These are phyloP conservation scores for Drosophila ananassae DNA, from an alignment of 1,140 invertebrate genomes.

Conservation along the genomic window DNA sequence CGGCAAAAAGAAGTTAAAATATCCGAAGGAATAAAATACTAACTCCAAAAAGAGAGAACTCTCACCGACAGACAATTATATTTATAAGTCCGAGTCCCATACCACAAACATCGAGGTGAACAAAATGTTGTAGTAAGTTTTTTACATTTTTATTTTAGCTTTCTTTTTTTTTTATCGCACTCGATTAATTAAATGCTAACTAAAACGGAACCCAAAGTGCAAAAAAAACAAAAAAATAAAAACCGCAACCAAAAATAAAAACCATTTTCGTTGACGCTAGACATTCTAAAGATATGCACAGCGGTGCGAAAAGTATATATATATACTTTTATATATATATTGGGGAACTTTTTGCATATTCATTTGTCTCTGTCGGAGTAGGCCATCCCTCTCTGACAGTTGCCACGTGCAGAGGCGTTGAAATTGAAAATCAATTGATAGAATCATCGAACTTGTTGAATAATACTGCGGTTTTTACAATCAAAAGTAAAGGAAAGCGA, in stretches of 20 bases:
- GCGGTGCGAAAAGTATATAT: constrained; percentile 7
- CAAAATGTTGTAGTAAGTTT: constrained; percentile 68
- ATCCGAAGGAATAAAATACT: background rate
- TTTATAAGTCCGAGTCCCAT: background rate
- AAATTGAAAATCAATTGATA: constrained; percentile 38
- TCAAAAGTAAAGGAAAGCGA: background rate
- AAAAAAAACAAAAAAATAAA: background rate
- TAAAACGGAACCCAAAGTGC: constrained; percentile 24
- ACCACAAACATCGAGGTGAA: constrained; percentile 14
- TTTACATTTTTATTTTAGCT: constrained; percentile 30
- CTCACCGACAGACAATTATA: background rate
- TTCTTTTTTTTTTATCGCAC: constrained; percentile 4
- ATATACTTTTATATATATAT: constrained; percentile 11
- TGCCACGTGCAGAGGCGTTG: constrained; percentile 30
- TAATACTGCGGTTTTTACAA: background rate
- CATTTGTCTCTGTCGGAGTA: constrained; percentile 8
- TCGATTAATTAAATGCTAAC: constrained; percentile 18
- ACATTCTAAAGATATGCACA: constrained; percentile 17
- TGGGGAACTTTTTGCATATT: constrained; percentile 18
- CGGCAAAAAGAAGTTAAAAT: background rate
- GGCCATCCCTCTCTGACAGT: no score
- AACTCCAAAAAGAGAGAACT: background rate
- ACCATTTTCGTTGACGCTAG: constrained; percentile 12
- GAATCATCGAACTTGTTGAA: constrained; percentile 31
- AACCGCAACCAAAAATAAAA: constrained; percentile 12